Percentiles rank a stretch among this genome's conserved stretches.
phyloP scores from a whole-genome alignment of 2,113 vertebrate species.

The Onychorhynchus coronatus region DNA sequence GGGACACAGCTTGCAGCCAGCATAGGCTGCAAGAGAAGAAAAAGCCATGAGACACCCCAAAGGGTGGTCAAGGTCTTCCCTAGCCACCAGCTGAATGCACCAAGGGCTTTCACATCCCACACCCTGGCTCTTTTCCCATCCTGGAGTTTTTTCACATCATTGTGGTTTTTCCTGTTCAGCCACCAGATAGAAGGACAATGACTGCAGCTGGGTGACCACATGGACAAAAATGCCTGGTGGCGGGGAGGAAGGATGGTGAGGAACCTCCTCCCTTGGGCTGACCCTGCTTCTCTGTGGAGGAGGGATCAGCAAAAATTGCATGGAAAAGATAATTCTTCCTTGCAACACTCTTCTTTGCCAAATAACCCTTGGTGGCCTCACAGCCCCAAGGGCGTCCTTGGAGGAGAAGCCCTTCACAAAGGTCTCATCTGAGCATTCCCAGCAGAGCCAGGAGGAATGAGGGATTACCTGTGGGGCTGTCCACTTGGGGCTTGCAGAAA shows the following conservation, averaged over 20 bases:
- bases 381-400: not conserved
- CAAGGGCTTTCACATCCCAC: not conserved
- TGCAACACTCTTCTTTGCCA: not conserved
- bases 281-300: not conserved
- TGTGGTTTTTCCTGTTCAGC: not conserved
- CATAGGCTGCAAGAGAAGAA: not conserved
- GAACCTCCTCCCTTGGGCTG: not conserved
- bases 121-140: fast-evolving
- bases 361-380: not conserved
- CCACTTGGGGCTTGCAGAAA: not conserved
- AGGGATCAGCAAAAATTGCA: not conserved
- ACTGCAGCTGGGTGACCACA: not conserved
- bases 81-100: not conserved
- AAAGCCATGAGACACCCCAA: fast-evolving
- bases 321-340: not conserved
- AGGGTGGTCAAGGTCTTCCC: not conserved
- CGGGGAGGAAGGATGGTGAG: not conserved
- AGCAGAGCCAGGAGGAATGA: not conserved
- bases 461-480: not conserved
- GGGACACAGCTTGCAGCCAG: not conserved
- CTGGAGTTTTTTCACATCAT: not conserved
- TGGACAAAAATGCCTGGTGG: fast-evolving
- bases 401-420: not conserved
- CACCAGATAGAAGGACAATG: not conserved
- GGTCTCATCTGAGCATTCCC: not conserved